Base-by-base conservation (phyloP, 2,113 vertebrate species). In the Gopherus flavomarginatus region DNA sequence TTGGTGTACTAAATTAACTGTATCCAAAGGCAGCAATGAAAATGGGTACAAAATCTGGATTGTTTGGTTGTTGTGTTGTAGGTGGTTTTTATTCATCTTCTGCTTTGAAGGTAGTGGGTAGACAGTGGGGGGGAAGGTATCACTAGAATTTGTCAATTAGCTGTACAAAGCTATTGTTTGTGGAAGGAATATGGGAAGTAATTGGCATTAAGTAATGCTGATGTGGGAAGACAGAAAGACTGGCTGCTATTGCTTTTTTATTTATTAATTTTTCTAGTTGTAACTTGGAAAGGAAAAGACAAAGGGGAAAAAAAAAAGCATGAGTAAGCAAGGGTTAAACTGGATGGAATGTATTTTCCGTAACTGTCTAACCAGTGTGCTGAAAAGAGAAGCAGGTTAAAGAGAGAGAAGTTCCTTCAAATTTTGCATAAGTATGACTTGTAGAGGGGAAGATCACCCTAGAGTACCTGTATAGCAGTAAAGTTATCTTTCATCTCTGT, bases 401-500 rank as follows among this genome's bases (percentile, higher is more conserved):
- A 89, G 54, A 24, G 75, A 31, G 49, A 87, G 81, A n/a, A 82
- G 57, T 47, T 8, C 17, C 86, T 88, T 49, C 14, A 52, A 27
- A 90, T 92, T 91, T 21, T 91, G 14, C 57, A 27, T 49, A 53
- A 95, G 38, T 81, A 84, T 53, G 72, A 2, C 91, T 95, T 69
- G 81, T 85, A 53, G 8, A 86, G 44, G 90, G 31, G 26, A 75
- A 92, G 49, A 49, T 96, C 57, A 93, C 50, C 42, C 49, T 47
- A 7, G 22, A 84, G 14, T 85, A 77, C 59, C 77, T 62, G 35
- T 79, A 12, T 57, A 89, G 35, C 52, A 92, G 54, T 86, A 31
- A 95, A 86, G 50, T 83, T 90, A 92, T 93, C 91, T 90, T 89
- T 8, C 31, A 38, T 26, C 47, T 81, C 27, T 86, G 75, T n/a